phyloP scores from a whole-genome alignment of 2,888 invertebrate species.

The Drosophila gaucha region DNA sequence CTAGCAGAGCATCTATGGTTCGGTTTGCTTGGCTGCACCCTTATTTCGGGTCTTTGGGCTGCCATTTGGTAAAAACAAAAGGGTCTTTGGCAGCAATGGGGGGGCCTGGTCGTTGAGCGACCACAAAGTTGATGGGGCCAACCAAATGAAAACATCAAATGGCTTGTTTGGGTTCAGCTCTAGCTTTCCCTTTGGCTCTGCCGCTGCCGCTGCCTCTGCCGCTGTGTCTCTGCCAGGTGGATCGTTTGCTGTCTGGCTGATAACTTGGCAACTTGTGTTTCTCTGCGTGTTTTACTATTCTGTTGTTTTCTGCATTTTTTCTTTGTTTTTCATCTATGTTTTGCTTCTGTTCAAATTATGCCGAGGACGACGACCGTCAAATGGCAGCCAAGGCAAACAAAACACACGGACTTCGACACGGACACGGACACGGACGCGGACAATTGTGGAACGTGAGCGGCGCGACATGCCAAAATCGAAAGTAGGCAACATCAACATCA shows the following conservation, averaged over 20 bases:
- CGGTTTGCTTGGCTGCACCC: constrained; percentile 49
- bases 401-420: constrained; percentile 31
- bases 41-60: constrained; percentile 35
- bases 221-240: constrained; percentile 54
- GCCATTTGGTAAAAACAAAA: constrained; percentile 52
- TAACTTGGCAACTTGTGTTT: constrained; percentile 73
- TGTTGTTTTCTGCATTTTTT: constrained; percentile 17
- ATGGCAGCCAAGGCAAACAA: constrained; percentile 67
- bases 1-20: constrained; percentile 40
- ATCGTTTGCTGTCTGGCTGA: constrained; percentile 61
- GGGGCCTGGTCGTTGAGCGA: constrained; percentile 45
- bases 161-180: constrained; percentile 63
- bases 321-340: constrained; percentile 6
- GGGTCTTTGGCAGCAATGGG: constrained; percentile 39
- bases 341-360: constrained; percentile 67
- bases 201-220: not conserved
- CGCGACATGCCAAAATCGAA: constrained; percentile 79
- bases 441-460: constrained; percentile 70
- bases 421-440: constrained; percentile 45
- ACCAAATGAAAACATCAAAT: constrained; percentile 77
- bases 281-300: constrained; percentile 38
- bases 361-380: constrained; percentile 77
- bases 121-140: constrained; percentile 63
- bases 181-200: constrained; percentile 23
- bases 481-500: constrained; percentile 72